These are phyloP conservation scores for Yasuhikotakia modesta DNA, from an alignment of 2,797 vertebrate species.

Conservation along the genomic window DNA sequence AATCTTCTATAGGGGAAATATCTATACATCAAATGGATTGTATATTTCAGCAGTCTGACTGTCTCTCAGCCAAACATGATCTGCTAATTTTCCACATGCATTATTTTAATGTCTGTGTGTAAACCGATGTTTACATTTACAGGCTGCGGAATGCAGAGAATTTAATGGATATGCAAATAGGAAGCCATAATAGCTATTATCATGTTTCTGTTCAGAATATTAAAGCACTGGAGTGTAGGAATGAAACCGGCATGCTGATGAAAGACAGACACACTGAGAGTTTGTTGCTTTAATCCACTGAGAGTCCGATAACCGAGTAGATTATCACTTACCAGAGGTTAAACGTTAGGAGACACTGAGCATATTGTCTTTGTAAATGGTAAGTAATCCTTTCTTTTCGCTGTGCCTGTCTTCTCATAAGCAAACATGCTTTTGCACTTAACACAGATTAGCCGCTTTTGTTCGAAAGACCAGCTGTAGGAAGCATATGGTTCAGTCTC, in stretches of 20 bases:
- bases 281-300: constrained; percentile 31
- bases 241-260: background rate
- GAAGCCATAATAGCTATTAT: constrained; percentile 11
- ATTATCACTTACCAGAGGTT: constrained; percentile 31
- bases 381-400: constrained; percentile 15
- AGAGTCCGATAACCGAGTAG: constrained; percentile 38
- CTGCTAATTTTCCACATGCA: background rate
- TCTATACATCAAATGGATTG: background rate
- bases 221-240: background rate
- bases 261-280: constrained; percentile 9
- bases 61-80: background rate
- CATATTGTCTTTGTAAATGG: constrained; percentile 34
- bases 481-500: constrained; percentile 21
- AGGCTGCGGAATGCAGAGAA: background rate
- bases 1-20: background rate
- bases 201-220: constrained; percentile 22
- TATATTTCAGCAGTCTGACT: background rate
- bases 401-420: background rate
- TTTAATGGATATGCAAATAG: constrained; percentile 19
- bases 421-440: background rate
- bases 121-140: constrained; percentile 17
- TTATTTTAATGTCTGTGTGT: background rate
- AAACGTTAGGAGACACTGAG: constrained; percentile 8
- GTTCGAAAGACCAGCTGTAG: constrained; percentile 6
- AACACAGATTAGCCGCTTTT: constrained; percentile 13